Evolutionary conservation across 2,888 invertebrate species (phyloP), one percentile per base, ranked within the genome.

Genomic region (Sympetrum striolatum): DNA sequence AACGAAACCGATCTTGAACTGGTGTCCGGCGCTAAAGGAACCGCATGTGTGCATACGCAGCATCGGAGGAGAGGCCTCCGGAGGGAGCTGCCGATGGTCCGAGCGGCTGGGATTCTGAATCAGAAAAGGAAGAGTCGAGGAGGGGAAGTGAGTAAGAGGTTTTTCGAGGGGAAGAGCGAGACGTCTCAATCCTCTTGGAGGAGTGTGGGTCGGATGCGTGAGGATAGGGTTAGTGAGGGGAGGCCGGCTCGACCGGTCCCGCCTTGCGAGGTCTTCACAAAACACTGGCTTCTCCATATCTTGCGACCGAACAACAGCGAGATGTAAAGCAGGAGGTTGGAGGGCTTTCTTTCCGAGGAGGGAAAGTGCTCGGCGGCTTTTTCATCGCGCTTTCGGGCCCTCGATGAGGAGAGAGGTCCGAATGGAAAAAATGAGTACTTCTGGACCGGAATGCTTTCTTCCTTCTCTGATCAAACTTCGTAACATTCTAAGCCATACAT

Each of bases 201-300:
- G 73, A 31, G 73, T 73, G 73, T 25, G 25, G 73, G 73, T 73
- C 64, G 64, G 25, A 64, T 64, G 64, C 64, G 73, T 73, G 73
- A 73, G 73, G 73, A 31, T 39, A 80, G 80, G 44, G 80, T 22
- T 18, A 39, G 39, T 37, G 39, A n/a, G 39, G 44, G 18, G 39
- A 22, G 39, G 81, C 15, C 31, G 48, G 81, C 81, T 81, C 81
- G 81, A 81, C 81, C 81, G 81, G 81, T 81, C 81, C 53, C 81
- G 48, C 81, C 48, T 81, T n/a, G 81, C 81, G 81, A 81, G 81
- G 39, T 31, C 81, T 81, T 81, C 39, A 39, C 81, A 39, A 39
- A 39, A 15, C 39, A 39, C 39, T 81, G 81, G 22, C 39, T 81
- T 81, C 81, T 81, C 81, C 81, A 37, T 81, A 81, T 81, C 81